phyloP scores from a whole-genome alignment of 2,797 vertebrate species.

The Synaphobranchus kaupii region DNA sequence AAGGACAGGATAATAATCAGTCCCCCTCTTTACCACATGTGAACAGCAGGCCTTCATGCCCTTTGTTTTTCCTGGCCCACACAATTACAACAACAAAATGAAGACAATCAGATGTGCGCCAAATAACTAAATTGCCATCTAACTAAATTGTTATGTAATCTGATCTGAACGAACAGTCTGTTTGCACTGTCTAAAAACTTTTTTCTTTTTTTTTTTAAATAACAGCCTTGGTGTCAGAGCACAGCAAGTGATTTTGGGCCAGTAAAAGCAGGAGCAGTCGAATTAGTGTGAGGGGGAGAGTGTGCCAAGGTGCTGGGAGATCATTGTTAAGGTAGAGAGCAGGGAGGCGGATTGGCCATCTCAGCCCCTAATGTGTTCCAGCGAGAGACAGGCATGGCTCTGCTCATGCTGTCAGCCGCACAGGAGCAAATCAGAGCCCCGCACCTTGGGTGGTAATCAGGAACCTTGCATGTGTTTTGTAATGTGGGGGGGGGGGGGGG shows the following conservation, averaged over 20 bases:
- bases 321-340: conserved; percentile 14
- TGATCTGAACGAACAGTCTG: neutral
- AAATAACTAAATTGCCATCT: neutral
- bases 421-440: conserved; percentile 14
- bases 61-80: neutral
- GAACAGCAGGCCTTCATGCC: neutral
- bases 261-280: conserved; percentile 5
- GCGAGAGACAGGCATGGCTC: neutral
- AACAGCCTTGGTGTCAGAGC: conserved; percentile 3
- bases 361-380: neutral
- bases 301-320: neutral
- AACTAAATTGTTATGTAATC: neutral
- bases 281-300: conserved; percentile 23
- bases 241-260: neutral
- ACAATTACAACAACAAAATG: neutral
- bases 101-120: neutral
- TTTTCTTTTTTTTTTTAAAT: neutral
- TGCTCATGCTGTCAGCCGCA: neutral
- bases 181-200: conserved; percentile 2
- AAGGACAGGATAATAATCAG: neutral
- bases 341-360: neutral
- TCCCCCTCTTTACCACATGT: neutral
- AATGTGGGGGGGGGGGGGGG: neutral
- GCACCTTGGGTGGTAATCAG: conserved; percentile 35
- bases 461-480: conserved; percentile 22